Percentiles rank a stretch among this genome's conserved stretches.
phyloP scores from a whole-genome alignment of 2,888 invertebrate genomes.

The Nycteola revayana region DNA sequence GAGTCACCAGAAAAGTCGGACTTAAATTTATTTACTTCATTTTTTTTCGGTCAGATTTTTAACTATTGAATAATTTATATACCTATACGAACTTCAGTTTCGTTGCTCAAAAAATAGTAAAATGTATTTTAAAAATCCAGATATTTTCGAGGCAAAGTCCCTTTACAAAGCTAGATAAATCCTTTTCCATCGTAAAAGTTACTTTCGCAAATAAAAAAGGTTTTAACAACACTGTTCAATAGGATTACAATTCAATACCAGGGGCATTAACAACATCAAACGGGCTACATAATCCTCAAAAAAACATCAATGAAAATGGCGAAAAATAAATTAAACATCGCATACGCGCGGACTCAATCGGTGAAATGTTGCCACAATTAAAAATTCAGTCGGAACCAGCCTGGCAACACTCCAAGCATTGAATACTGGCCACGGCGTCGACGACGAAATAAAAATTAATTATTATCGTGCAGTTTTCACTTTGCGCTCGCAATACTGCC shows the following conservation, averaged over 20 bases:
- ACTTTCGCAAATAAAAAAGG: too few relatives aligned
- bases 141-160: too few relatives aligned
- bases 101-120: too few relatives aligned
- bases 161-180: too few relatives aligned
- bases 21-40: too few relatives aligned
- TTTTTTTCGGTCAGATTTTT: too few relatives aligned
- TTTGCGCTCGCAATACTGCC: conserved; percentile 5
- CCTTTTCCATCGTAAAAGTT: too few relatives aligned
- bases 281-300: conserved; percentile 6
- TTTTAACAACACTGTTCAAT: too few relatives aligned
- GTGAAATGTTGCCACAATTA: conserved; percentile 41
- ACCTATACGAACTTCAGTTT: too few relatives aligned
- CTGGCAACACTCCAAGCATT: conserved; percentile 43
- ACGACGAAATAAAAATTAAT: conserved; percentile 40
- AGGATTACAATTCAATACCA: neutral
- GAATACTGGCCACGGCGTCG: conserved; percentile 30
- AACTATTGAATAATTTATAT: too few relatives aligned
- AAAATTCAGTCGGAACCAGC: conserved; percentile 33
- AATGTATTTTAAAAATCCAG: too few relatives aligned
- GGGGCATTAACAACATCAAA: conserved; percentile 6
- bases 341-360: conserved; percentile 35
- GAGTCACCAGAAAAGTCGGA: too few relatives aligned
- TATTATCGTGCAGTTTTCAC: conserved; percentile 34
- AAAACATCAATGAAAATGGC: conserved; percentile 5
- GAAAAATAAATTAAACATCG: conserved; percentile 30